A percentile compares a stretch with the other conserved stretches of the same genome.
phyloP scores from a whole-genome alignment of 2,888 invertebrate species.

The Chaitophorus viminalis region DNA sequence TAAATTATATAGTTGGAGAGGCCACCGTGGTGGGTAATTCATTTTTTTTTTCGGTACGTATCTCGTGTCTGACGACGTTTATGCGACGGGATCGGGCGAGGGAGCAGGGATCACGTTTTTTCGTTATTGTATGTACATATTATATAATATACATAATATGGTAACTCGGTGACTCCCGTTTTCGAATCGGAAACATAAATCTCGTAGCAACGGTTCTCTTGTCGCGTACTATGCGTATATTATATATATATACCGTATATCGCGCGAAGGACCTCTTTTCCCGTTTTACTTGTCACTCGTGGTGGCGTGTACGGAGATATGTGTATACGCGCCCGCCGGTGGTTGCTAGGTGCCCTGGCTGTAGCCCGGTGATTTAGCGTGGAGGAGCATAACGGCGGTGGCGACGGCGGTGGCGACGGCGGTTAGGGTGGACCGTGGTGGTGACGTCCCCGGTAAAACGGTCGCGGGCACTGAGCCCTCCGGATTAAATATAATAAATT shows the following conservation, averaged over 20 bases:
- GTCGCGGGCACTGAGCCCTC: background rate
- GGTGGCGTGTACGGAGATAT: background rate
- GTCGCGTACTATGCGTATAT: background rate
- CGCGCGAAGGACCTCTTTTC: background rate
- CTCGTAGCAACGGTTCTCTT: background rate
- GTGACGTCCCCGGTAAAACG: background rate
- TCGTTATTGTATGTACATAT: too few relatives aligned
- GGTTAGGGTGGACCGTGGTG: background rate
- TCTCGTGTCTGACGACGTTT: too few relatives aligned
- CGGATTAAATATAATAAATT: slow-evolving; percentile 52
- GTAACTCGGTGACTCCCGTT: background rate
- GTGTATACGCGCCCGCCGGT: background rate
- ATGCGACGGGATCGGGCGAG: too few relatives aligned
- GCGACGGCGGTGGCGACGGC: too few relatives aligned
- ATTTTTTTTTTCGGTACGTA: too few relatives aligned
- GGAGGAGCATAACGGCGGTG: too few relatives aligned
- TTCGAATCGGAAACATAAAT: background rate
- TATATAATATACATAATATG: too few relatives aligned
- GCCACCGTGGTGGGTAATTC: too few relatives aligned
- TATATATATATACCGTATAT: too few relatives aligned
- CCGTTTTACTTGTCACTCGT: background rate
- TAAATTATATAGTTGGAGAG: too few relatives aligned
- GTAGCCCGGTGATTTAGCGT: too few relatives aligned
- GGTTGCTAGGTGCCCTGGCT: background rate
- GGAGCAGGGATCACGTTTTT: too few relatives aligned